phyloP scores from a whole-genome alignment of 30 jellyfish, hydroid and myxozoan genomes.

The Aurelia aurita region DNA sequence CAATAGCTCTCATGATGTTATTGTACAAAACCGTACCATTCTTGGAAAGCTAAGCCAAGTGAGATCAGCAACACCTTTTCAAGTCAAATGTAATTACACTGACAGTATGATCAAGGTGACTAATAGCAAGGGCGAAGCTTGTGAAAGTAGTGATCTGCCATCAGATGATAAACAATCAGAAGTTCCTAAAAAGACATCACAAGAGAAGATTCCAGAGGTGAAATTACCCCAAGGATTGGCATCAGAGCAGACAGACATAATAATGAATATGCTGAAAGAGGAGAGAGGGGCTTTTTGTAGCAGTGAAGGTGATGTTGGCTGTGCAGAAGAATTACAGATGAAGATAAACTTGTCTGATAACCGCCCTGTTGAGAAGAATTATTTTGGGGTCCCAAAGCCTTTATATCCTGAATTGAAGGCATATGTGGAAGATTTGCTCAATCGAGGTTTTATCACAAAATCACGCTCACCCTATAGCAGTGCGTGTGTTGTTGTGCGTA shows the following conservation, averaged over 20 bases:
- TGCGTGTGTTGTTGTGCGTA: slow-evolving; percentile 20
- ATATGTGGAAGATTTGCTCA: slow-evolving; percentile 30
- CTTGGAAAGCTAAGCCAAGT: slow-evolving; percentile 10
- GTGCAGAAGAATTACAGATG: slow-evolving; percentile 35
- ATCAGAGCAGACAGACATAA: slow-evolving; percentile 7
- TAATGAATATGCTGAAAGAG: slow-evolving; percentile 17
- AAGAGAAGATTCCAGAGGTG: background rate
- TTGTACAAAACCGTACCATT: slow-evolving; percentile 1
- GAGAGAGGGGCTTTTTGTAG: slow-evolving; percentile 35
- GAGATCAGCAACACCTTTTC: slow-evolving; percentile 32
- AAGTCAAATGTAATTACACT: slow-evolving; percentile 11
- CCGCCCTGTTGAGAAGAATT: slow-evolving; percentile 33
- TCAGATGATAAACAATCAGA: no score
- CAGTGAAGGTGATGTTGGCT: slow-evolving; percentile 33
- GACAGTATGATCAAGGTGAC: background rate
- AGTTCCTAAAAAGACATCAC: background rate
- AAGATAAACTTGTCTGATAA: slow-evolving; percentile 14
- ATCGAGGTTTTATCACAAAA: slow-evolving; percentile 36
- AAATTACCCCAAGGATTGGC: background rate
- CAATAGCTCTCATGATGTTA: slow-evolving; percentile 19
- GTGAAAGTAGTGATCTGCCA: background rate
- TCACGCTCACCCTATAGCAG: slow-evolving; percentile 5
- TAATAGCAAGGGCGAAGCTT: background rate
- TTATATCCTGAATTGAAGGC: slow-evolving; percentile 27
- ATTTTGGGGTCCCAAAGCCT: slow-evolving; percentile 16